phyloP scores from a whole-genome alignment of 2,113 vertebrate genomes.

The Tapirus terrestris region DNA sequence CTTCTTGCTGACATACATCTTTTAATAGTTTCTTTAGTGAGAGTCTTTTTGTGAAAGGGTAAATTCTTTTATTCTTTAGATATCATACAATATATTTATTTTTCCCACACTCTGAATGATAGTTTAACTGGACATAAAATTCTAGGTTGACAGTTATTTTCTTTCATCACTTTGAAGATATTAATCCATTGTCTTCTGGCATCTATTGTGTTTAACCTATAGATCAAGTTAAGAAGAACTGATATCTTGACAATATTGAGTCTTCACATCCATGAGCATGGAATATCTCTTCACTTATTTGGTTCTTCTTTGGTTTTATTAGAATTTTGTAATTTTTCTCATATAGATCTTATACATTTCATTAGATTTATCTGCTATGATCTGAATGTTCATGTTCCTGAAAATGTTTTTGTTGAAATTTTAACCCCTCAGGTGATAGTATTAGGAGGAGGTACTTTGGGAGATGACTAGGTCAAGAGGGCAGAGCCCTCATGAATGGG shows the following conservation, averaged over 20 bases:
- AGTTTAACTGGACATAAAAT: neutral
- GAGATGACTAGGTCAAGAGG: neutral
- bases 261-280: neutral
- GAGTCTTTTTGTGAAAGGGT: neutral
- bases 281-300: neutral
- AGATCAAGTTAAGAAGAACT: neutral
- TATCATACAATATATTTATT: neutral
- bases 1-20: neutral
- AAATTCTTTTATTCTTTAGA: neutral
- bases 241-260: neutral
- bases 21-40: neutral
- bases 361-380: neutral
- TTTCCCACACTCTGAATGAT: neutral
- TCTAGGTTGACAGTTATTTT: neutral
- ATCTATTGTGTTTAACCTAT: neutral
- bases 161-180: neutral
- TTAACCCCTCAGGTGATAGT: no score
- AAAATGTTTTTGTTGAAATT: neutral
- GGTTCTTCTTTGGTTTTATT: neutral
- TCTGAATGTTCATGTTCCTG: neutral
- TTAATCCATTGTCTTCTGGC: neutral
- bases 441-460: neutral
- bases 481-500: neutral
- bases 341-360: neutral
- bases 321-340: neutral